A percentile compares a stretch with the other conserved stretches of the same genome.
Conservation (phyloP, 2,888 invertebrate species). For the Nineta flava region DNA sequence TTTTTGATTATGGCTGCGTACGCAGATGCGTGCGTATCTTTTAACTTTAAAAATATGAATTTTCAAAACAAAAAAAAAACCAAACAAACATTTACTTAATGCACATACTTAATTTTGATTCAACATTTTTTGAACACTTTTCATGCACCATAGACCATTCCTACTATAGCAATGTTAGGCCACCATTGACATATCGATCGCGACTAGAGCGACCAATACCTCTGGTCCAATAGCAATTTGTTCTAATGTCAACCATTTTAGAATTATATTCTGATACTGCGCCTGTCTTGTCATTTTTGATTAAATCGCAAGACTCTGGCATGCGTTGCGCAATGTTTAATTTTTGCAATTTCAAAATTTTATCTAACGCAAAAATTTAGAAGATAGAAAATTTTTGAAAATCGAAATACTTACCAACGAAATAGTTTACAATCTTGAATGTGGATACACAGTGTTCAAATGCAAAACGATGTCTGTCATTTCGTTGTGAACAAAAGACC, state of each 20-base stretch:
- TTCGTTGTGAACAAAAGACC: too few species aligned
- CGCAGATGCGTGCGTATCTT: conserved; percentile 71
- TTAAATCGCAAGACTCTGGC: background rate
- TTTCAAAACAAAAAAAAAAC: conserved; percentile 16
- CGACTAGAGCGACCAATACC: background rate
- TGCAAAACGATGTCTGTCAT: background rate
- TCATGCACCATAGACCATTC: too few species aligned
- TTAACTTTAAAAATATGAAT: conserved; percentile 21
- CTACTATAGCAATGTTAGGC: conserved; percentile 11
- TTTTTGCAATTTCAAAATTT: too few species aligned
- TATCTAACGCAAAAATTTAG: too few species aligned
- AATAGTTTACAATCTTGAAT: too few species aligned
- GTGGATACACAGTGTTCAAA: background rate
- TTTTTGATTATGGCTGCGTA: conserved; percentile 86
- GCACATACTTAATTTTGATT: too few species aligned
- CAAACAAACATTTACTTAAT: background rate
- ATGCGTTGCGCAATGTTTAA: background rate
- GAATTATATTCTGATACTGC: conserved; percentile 14
- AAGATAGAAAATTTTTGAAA: too few species aligned
- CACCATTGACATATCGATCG: conserved; percentile 26
- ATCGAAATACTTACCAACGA: too few species aligned
- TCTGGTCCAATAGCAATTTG: background rate
- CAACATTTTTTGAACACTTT: background rate
- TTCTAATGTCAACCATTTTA: conserved; percentile 22
- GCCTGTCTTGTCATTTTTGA: conserved; percentile 25